Base-by-base conservation (phyloP, 2,888 invertebrate genomes). In the Ditula angustiorana region DNA sequence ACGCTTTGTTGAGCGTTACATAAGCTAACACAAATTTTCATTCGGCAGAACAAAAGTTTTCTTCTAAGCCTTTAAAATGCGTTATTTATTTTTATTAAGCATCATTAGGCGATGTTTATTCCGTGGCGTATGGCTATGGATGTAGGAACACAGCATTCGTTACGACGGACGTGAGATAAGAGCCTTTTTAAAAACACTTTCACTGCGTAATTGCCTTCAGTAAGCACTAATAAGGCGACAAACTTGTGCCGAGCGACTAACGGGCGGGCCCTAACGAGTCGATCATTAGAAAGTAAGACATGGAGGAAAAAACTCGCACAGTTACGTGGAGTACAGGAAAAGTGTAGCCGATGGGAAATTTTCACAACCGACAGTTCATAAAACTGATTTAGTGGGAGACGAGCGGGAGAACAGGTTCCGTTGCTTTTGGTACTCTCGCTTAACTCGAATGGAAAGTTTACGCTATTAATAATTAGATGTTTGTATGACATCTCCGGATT, bases 121-220 rank as follows among this genome's bases (percentile, higher is more conserved):
- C 28, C 26, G 58, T 61, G 63, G 57, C 26, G 44, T 58, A 63
- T 57, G 57, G 33, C 13, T 30, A 33, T 46, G 26, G 62, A 37
- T 71, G 69, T 67, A 68, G 44, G 59, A 69, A 68, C 66, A 53
- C 66, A 68, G 67, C 70, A 50, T 61, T 66, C 69, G 67, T 73
- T 69, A 66, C 78, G 82, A 87, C 85, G 64, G 73, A 80, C 82
- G 80, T 81, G 80, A 78, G 83, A 83, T 85, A 80, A 79, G 71
- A 59, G 64, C 24, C 65, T 69, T 75, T 79, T 82, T 76, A 68
- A 79, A 81, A 84, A 80, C 81, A 88, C 90, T 90, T 88, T 90
- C 89, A 80, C 88, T 83, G 74, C 74, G 80, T 85, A 88, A 85
- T 86, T 83, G 78, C 79, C 76, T 73, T 72, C 74, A 77, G 78